Evolutionary conservation across 2,797 vertebrate species (phyloP).

Genomic region (Carduelis carduelis): DNA sequence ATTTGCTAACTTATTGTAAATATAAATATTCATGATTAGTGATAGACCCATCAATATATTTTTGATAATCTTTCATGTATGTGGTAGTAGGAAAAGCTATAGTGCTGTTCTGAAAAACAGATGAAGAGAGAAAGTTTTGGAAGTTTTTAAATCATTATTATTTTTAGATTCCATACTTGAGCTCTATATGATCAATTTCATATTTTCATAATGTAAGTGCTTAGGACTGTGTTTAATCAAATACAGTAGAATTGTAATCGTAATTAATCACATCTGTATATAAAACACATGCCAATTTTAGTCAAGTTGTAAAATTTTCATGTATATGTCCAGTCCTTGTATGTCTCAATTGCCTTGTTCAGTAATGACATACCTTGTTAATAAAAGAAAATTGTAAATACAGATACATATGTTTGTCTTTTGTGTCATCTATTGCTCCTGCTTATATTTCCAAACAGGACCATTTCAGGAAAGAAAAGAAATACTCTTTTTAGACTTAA

Average conservation of each 20-base stretch:
- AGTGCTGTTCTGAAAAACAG: constrained; percentile 51
- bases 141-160: constrained; percentile 68
- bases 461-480: neutral
- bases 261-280: constrained; percentile 41
- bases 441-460: neutral
- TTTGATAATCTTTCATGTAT: constrained; percentile 81
- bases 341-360: constrained; percentile 69
- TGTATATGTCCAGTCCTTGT: constrained; percentile 65
- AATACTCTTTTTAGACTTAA: neutral
- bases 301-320: constrained; percentile 44
- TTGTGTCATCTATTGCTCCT: fast-evolving
- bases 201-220: constrained; percentile 61
- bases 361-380: constrained; percentile 72
- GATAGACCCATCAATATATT: constrained; percentile 81
- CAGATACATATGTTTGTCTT: neutral
- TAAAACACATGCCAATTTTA: constrained; percentile 58
- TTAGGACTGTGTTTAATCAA: constrained; percentile 58
- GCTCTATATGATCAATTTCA: constrained; percentile 49
- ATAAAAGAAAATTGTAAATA: constrained; percentile 71
- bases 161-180: constrained; percentile 71
- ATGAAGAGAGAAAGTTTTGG: constrained; percentile 34
- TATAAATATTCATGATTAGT: constrained; percentile 75
- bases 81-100: constrained; percentile 64
- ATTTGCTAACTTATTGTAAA: constrained; percentile 81
- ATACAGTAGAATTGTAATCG: constrained; percentile 15